Evolutionary conservation across 2,113 vertebrate species (phyloP), one percentile per base, ranked within the genome.

Genomic region (Chinchilla lanigera): DNA sequence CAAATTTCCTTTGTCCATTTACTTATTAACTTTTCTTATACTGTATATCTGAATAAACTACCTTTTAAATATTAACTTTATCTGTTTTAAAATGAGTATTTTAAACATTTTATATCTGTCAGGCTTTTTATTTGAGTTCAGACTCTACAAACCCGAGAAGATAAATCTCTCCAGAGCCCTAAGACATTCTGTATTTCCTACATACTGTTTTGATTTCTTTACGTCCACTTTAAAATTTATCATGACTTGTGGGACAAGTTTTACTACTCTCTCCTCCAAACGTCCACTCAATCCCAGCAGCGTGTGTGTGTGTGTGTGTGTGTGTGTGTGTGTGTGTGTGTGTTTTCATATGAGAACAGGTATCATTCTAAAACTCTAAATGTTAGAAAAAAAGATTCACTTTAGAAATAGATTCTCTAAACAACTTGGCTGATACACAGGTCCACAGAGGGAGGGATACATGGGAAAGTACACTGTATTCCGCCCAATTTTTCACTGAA

Each of bases 381-480:
- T 69, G 24, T 81, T 85, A 85, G 16, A 84, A 96, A 84, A n/a
- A 33, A 89, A 80, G n/a, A 93, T 47, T 80, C 13, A 83, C 30
- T 63, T 90, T 81, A 80, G 38, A 86, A 97, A 50, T 0, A 83
- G 44, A 89, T 58, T 81, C 90, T 90, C 38, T 54, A 94, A 96
- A 82, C n/a, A 89, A 84, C 7, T 63, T 56, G 54, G 87, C 41
- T 81, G 52, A 44, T 20, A 83, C 10, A 17, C 1, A 33, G 60
- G 63, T 65, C 50, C 41, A 56, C 4, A 81, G 33, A 67, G n/a
- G 58, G 67, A 86, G 41, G 19, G 4, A 52, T 16, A 86, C 0
- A 1, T 7, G 69, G 47, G 56, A 67, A 60, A 95, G 52, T 69
- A 69, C 93, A 96, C 73, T 30, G 11, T 47, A 17, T 5, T 9